These are phyloP conservation scores for Agapornis canus DNA, from an alignment of 2,797 vertebrate genomes.

Conservation along the genomic window DNA sequence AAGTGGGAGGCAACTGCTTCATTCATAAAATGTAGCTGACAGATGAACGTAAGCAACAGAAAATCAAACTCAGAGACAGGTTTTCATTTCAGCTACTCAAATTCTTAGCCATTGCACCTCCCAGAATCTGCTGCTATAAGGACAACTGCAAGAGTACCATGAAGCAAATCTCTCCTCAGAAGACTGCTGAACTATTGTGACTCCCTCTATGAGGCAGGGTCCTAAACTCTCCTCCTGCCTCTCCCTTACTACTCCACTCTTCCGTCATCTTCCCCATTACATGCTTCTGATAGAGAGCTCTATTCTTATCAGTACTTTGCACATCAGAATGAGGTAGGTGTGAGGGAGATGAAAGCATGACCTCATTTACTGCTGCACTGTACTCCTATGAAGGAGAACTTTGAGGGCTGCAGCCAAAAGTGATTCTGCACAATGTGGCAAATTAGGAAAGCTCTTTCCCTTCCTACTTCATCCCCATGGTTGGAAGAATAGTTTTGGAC, in stretches of 20 bases:
- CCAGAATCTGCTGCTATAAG: not conserved
- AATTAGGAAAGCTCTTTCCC: not conserved
- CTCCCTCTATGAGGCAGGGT: not conserved
- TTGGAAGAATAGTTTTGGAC: not conserved
- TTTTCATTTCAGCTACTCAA: not conserved
- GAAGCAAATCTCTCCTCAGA: not conserved
- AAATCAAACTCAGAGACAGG: not conserved
- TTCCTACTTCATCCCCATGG: not conserved
- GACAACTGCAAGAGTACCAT: not conserved
- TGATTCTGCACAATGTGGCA: not conserved
- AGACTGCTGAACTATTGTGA: not conserved
- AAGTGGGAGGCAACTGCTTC: conserved; percentile 13
- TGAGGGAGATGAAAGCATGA: not conserved
- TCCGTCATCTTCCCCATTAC: not conserved
- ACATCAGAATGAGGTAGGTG: not conserved
- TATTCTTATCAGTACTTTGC: not conserved
- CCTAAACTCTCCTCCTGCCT: not conserved
- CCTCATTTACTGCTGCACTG: not conserved
- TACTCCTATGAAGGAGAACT: not conserved
- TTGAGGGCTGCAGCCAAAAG: not conserved
- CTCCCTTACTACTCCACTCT: not conserved
- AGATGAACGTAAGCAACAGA: not conserved
- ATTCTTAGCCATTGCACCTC: not conserved
- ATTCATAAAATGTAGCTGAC: conserved; percentile 24
- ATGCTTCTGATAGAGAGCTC: not conserved